A percentile compares a stretch with the other conserved stretches of the same genome.
phyloP scores from a whole-genome alignment of 35 echinoderm and acorn worm genomes.

The Ptychodera flava region DNA sequence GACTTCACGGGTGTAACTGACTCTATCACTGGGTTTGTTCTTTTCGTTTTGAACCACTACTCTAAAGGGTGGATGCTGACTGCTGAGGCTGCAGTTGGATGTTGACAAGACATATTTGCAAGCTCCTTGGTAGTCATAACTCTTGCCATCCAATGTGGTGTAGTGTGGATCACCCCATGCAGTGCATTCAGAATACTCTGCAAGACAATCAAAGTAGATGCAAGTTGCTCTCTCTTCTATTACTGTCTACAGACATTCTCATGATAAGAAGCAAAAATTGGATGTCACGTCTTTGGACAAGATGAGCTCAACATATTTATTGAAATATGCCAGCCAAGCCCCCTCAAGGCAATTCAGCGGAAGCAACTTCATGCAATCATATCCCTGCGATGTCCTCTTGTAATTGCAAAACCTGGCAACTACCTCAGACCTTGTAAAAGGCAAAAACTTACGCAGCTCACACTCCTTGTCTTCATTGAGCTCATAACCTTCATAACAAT shows the following conservation, averaged over 20 bases:
- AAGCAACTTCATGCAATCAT: neutral
- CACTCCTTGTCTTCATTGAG: too few species aligned
- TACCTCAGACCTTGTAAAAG: neutral
- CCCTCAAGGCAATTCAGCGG: neutral
- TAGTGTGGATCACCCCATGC: slow-evolving; percentile 80
- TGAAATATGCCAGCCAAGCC: neutral
- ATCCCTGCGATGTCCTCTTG: neutral
- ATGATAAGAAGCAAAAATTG: too few species aligned
- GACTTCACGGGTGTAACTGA: slow-evolving; percentile 32
- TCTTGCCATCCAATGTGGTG: slow-evolving; percentile 53
- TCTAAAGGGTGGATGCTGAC: slow-evolving; percentile 15
- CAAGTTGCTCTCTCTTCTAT: too few species aligned
- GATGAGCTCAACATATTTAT: neutral
- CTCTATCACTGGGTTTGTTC: slow-evolving; percentile 19
- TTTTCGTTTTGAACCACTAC: slow-evolving; percentile 34
- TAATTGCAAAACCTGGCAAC: neutral
- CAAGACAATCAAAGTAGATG: too few species aligned
- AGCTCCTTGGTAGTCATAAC: slow-evolving; percentile 57
- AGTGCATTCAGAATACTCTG: slow-evolving; percentile 28
- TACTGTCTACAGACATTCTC: too few species aligned
- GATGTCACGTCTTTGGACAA: slow-evolving; percentile 3
- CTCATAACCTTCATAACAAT: neutral
- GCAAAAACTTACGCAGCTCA: slow-evolving; percentile 4
- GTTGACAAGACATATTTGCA: slow-evolving; percentile 52
- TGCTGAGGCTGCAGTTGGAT: slow-evolving; percentile 1